Conservation (phyloP, 2,113 vertebrate species). For the Poecilia latipinna region DNA sequence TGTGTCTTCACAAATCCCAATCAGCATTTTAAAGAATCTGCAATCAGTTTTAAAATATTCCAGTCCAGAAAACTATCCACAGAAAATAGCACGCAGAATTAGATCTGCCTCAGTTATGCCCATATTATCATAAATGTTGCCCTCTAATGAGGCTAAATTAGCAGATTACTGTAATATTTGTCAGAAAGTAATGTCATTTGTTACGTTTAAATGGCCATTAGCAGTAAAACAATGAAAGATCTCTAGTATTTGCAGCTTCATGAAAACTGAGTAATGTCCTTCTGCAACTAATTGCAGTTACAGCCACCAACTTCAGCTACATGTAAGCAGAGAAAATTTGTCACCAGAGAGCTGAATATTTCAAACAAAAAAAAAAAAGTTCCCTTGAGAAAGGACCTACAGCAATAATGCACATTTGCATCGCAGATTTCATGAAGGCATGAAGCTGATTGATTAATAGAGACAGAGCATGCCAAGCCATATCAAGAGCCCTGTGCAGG, state of each 20-base stretch:
- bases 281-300: constrained; percentile 24
- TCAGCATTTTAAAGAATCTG: too few relatives aligned
- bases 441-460: constrained; percentile 83
- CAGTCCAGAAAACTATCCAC: too few relatives aligned
- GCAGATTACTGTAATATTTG: too few relatives aligned
- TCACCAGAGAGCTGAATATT: constrained; percentile 14
- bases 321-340: constrained; percentile 40
- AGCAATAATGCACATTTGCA: constrained; percentile 75
- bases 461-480: constrained; percentile 82
- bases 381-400: constrained; percentile 38
- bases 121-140: too few relatives aligned
- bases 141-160: too few relatives aligned
- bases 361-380: not conserved
- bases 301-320: constrained; percentile 10
- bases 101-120: too few relatives aligned
- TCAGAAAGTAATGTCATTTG: too few relatives aligned
- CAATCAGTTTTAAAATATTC: too few relatives aligned
- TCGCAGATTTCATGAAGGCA: constrained; percentile 65
- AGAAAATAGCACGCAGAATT: too few relatives aligned
- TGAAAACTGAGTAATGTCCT: not conserved
- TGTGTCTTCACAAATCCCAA: too few relatives aligned
- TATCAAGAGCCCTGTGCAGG: constrained; percentile 78
- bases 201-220: too few relatives aligned
- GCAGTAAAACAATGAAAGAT: not conserved
- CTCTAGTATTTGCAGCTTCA: constrained; percentile 4